A percentile compares a stretch with the other conserved stretches of the same genome.
Evolutionary conservation across 2,888 invertebrate genomes (phyloP).

Genomic region (Noctua comes): DNA sequence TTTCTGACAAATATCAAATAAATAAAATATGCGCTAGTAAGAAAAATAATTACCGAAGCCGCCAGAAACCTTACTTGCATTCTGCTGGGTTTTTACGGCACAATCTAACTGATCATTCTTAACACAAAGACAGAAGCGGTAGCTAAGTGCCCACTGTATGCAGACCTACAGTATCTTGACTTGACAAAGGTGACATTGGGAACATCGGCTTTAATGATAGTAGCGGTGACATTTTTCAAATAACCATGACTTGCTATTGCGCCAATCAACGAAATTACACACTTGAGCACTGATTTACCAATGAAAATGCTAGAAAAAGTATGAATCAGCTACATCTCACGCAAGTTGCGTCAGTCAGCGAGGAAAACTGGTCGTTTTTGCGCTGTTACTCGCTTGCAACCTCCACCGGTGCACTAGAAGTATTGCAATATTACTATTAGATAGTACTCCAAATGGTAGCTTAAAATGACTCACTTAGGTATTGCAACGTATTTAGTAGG

Average conservation of each 20-base stretch:
- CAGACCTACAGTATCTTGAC: background rate
- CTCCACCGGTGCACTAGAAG: conserved; percentile 12
- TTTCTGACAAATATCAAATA: too few relatives aligned
- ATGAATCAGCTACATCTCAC: conserved; percentile 50
- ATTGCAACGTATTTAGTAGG: conserved; percentile 11
- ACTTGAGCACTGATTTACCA: conserved; percentile 19
- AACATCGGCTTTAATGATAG: background rate
- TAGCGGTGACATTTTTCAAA: background rate
- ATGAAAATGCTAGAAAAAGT: conserved; percentile 43
- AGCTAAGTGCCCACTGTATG: background rate
- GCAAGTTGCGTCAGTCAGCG: conserved; percentile 42
- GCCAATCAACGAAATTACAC: background rate
- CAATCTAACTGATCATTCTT: too few relatives aligned
- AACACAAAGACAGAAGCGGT: background rate
- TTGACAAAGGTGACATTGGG: background rate
- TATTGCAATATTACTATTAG: conserved; percentile 44
- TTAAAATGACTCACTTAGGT: conserved; percentile 34
- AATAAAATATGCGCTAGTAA: too few relatives aligned
- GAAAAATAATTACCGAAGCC: background rate
- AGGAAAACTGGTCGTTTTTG: conserved; percentile 54
- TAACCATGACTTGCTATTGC: background rate
- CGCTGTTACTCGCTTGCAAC: conserved; percentile 30
- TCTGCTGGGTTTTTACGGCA: too few relatives aligned
- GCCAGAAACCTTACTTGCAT: too few relatives aligned
- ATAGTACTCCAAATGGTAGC: conserved; percentile 21